These are phyloP conservation scores for Varecia variegata DNA, from an alignment of 2,797 vertebrate species.

Conservation along the genomic window DNA sequence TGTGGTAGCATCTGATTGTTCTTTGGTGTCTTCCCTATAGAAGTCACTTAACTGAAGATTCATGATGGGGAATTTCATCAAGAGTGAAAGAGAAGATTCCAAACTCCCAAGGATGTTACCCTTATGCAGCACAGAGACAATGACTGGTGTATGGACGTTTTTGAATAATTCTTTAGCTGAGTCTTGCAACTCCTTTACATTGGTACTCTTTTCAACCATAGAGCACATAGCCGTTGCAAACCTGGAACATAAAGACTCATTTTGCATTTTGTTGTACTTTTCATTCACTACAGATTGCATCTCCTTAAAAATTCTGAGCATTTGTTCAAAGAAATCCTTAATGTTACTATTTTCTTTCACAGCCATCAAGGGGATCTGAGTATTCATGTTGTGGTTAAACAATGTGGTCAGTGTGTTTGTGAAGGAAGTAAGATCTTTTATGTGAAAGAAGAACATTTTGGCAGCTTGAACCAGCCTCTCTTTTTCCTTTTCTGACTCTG, in stretches of 20 bases:
- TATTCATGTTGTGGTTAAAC: slow-evolving; percentile 62
- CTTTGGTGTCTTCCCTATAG: slow-evolving; percentile 62
- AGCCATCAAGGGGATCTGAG: slow-evolving; percentile 42
- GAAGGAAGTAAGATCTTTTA: slow-evolving; percentile 67
- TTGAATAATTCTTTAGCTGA: slow-evolving; percentile 33
- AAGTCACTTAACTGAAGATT: slow-evolving; percentile 75
- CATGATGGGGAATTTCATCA: slow-evolving; percentile 67
- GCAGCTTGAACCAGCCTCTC: slow-evolving; percentile 64
- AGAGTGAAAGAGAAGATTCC: slow-evolving; percentile 66
- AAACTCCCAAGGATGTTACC: slow-evolving; percentile 46
- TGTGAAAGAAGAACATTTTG: slow-evolving; percentile 63
- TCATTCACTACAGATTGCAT: slow-evolving; percentile 51
- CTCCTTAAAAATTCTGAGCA: slow-evolving; percentile 72
- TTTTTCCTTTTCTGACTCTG: slow-evolving; percentile 57
- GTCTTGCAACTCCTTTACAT: slow-evolving; percentile 36
- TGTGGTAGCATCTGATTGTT: background rate
- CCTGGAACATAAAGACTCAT: slow-evolving; percentile 24
- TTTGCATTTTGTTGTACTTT: background rate
- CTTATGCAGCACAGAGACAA: slow-evolving; percentile 57
- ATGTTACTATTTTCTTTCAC: slow-evolving; percentile 72
- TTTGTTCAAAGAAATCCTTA: slow-evolving; percentile 76
- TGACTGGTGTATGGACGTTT: background rate
- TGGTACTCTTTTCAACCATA: slow-evolving; percentile 39
- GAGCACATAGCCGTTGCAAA: slow-evolving; percentile 8
- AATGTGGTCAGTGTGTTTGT: slow-evolving; percentile 57